A percentile compares a stretch with the other conserved stretches of the same genome.
phyloP scores from a whole-genome alignment of 2,797 vertebrate species.

The Pteronotus mesoamericanus region DNA sequence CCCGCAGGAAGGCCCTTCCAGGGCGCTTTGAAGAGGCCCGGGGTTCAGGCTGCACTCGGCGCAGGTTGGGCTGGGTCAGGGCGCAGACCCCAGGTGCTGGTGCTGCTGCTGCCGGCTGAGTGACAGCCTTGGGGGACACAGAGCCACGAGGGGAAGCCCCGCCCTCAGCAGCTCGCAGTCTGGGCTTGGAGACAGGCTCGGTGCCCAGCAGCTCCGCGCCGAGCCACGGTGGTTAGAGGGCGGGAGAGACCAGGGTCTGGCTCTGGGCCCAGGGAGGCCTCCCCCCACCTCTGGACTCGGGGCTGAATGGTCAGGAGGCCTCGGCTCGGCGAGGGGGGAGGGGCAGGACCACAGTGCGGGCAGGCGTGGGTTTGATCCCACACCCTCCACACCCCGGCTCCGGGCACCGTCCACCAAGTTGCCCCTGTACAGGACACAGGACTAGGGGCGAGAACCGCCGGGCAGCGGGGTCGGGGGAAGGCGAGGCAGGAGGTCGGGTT shows the following conservation, averaged over 20 bases:
- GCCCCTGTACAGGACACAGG: accelerated
- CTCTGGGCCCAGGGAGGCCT: accelerated
- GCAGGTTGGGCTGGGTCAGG: accelerated
- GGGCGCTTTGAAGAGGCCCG: accelerated
- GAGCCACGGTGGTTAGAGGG: accelerated
- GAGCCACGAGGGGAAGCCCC: too few species aligned
- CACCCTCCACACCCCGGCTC: accelerated
- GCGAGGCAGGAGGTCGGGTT: not conserved
- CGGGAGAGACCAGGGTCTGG: accelerated
- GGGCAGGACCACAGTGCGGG: accelerated
- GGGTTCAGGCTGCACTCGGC: accelerated
- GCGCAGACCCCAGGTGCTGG: accelerated
- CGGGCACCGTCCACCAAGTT: accelerated
- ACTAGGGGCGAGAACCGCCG: accelerated
- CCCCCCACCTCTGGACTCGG: accelerated
- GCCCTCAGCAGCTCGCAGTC: accelerated
- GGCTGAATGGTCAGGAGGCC: accelerated
- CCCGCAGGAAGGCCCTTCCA: not conserved
- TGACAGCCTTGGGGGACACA: accelerated
- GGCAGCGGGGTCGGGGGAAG: not conserved
- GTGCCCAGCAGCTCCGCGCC: accelerated
- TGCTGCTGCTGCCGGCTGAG: accelerated
- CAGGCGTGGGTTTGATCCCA: accelerated
- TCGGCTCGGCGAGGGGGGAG: accelerated
- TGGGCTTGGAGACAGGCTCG: accelerated